Conservation (phyloP, 37 sponge, comb jelly and placozoan genomes). For the Haliclona indistincta region DNA sequence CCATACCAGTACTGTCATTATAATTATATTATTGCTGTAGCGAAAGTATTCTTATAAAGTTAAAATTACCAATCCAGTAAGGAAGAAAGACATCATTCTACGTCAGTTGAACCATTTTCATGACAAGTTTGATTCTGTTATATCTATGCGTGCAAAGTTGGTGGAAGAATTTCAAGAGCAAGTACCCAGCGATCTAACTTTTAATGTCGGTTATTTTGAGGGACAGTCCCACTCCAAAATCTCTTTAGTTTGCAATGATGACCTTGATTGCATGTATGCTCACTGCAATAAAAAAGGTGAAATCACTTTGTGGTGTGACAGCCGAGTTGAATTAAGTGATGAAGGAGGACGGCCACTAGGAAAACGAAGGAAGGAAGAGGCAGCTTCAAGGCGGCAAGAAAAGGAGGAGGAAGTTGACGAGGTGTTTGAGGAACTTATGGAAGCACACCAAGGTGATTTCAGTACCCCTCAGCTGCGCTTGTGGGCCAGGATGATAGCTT, state of each 20-base stretch:
- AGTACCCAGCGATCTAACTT: background rate
- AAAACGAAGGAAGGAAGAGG: background rate
- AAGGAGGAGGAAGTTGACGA: slow-evolving; percentile 19
- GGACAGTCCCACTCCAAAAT: background rate
- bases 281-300: background rate
- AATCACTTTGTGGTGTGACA: slow-evolving; percentile 15
- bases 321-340: background rate
- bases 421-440: background rate
- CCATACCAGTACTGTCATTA: too few relatives aligned
- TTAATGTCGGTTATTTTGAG: slow-evolving; percentile 10
- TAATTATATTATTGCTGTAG: too few relatives aligned
- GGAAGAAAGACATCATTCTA: slow-evolving; percentile 4
- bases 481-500: slow-evolving; percentile 1
- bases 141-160: background rate
- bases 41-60: too few relatives aligned
- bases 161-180: background rate
- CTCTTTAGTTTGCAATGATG: background rate
- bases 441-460: background rate
- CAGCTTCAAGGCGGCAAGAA: background rate
- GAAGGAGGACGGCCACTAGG: background rate
- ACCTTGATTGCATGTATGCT: background rate
- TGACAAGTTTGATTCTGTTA: background rate
- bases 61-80: slow-evolving; percentile 19
- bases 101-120: slow-evolving; percentile 5
- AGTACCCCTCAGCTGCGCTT: background rate